These are phyloP conservation scores for Ischnura elegans DNA, from an alignment of 2,888 invertebrate species.

Conservation along the genomic window DNA sequence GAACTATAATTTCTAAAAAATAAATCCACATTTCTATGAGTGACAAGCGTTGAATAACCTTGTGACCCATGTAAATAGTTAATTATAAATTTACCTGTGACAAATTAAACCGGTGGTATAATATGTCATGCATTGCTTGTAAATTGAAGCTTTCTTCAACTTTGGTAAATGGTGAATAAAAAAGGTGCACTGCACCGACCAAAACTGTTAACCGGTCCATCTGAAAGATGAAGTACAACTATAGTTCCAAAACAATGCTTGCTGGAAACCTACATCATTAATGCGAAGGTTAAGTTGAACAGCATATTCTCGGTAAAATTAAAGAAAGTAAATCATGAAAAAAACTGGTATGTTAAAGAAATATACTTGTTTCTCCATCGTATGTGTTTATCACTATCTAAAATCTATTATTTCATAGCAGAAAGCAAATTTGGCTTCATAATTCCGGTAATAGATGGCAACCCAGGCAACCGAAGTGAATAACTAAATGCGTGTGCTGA, in stretches of 20 bases:
- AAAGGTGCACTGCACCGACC: conserved; percentile 88
- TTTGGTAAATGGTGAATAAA: conserved; percentile 97
- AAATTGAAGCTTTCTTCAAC: conserved; percentile 99
- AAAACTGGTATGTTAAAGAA: not conserved
- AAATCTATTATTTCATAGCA: conserved; percentile 41
- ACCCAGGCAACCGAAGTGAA: not conserved
- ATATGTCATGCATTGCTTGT: conserved; percentile 98
- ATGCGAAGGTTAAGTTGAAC: not conserved
- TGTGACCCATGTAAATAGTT: not conserved
- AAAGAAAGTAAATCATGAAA: not conserved
- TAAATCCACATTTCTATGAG: not conserved
- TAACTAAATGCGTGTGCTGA: not conserved
- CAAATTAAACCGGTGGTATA: conserved; percentile 92
- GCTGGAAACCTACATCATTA: not conserved
- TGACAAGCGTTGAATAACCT: not conserved
- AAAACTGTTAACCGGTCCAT: conserved; percentile 89
- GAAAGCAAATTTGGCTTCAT: conserved; percentile 58
- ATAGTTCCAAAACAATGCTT: not conserved
- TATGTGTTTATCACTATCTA: not conserved
- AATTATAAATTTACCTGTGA: conserved; percentile 85
- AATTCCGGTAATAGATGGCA: conserved; percentile 43
- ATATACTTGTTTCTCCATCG: conserved; percentile 59
- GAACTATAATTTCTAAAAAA: conserved; percentile 56
- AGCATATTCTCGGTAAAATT: not conserved
- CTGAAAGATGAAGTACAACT: conserved; percentile 72